phyloP scores from a whole-genome alignment of 2,888 invertebrate genomes.

The Oligia fasciuncula region DNA sequence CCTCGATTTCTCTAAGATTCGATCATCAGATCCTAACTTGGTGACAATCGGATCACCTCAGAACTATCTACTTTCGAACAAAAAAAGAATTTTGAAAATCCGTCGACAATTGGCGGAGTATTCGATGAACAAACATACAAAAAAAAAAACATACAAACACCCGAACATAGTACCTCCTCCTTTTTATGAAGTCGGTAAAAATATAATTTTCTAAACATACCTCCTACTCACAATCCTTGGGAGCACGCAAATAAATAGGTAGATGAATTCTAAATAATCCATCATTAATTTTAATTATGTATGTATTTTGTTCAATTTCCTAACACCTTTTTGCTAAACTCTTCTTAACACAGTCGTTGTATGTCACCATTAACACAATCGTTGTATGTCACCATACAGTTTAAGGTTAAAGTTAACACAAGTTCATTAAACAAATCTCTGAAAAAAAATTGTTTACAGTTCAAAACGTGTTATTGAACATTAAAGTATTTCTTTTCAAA shows the following conservation, averaged over 20 bases:
- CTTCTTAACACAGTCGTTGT: neutral
- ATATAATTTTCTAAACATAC: neutral
- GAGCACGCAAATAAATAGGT: neutral
- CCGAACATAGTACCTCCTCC: no score
- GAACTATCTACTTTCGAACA: no score
- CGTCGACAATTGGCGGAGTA: no score
- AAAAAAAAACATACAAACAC: no score
- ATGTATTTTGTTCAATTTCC: neutral
- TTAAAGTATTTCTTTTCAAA: neutral
- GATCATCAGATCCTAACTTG: no score
- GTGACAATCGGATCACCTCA: no score
- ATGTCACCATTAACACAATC: neutral
- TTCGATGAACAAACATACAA: no score
- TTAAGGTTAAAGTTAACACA: neutral
- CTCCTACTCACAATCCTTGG: neutral
- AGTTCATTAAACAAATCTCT: neutral
- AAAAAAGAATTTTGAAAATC: no score
- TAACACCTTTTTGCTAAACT: neutral
- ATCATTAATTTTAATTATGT: neutral
- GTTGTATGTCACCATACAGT: neutral
- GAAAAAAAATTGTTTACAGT: no score
- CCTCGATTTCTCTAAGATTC: no score
- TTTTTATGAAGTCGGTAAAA: no score
- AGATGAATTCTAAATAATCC: neutral
- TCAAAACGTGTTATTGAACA: neutral